Base-by-base conservation (phyloP, 2,888 invertebrate genomes). In the Cheilosia vernalis region DNA sequence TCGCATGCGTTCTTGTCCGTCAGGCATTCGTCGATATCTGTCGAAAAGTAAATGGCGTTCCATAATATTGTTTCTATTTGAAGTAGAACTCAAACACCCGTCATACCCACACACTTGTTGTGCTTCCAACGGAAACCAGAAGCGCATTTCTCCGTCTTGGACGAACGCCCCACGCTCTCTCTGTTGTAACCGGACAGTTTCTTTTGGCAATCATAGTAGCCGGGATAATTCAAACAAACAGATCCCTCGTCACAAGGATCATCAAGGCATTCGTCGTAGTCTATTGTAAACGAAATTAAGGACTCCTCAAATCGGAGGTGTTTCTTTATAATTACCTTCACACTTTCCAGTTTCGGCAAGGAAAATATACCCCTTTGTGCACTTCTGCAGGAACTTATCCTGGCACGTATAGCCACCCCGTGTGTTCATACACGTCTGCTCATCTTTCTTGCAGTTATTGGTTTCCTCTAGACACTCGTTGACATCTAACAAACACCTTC, bases 241-340 rank as follows among this genome's bases (percentile, higher is more conserved):
- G 94, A 94, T 49, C 93, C 93, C 7, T 92, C 92, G 0, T 93
- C 93, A 70, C 95, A 95, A 0, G 93, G 93, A 88, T 92, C 92
- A 0, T 94, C 94, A 42, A 93, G 93, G 89, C 97, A 97, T 89
- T 97, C 97, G 90, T 98, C 94, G 61, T 97, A 93, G 92, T 98
- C 98, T 96, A 89, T 27, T 15, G 17, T 0, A 91, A 90, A 37
- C 4, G 63, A 30, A 15, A 17, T 4, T 27, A 27, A 67, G 13
- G 7, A 5, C 6, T 5, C 13, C 7, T 4, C 7, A 17, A 6
- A 10, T 42, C 44, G 1, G 2, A n/a, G 9, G n/a, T 9, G 5
- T 33, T 3, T 49, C 7, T 2, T 9, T 15, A 40, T 13, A 37
- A 33, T 33, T 78, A 94, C 94, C 94, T 93, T 94, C 94, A 87